Conservation (phyloP, 2,888 invertebrate genomes). For the Nycteola revayana region DNA sequence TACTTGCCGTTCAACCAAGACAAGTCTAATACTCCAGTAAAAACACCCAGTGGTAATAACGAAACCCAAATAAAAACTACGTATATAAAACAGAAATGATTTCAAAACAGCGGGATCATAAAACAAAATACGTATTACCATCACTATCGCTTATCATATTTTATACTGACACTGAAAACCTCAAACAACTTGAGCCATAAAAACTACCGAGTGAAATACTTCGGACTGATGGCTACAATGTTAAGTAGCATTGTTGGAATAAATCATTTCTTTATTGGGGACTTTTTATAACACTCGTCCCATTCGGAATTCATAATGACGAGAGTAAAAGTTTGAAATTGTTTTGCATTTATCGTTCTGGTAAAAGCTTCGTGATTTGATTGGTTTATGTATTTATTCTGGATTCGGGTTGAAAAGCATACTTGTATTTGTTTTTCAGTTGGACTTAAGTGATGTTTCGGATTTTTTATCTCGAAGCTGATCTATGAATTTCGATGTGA, state of each 20-base stretch:
- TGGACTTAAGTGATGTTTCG: no score
- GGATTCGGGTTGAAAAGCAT: background rate
- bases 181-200: constrained; percentile 20
- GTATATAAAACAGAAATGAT: constrained; percentile 6
- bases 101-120: constrained; percentile 15
- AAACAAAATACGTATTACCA: constrained; percentile 17
- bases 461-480: no score
- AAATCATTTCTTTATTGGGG: constrained; percentile 40
- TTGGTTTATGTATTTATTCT: background rate
- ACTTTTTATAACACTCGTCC: constrained; percentile 25
- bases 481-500: no score
- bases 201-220: constrained; percentile 29
- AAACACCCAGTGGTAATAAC: no score
- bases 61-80: background rate
- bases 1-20: no score
- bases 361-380: background rate
- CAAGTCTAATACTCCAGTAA: no score
- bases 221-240: constrained; percentile 28
- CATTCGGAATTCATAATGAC: constrained; percentile 18
- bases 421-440: no score
- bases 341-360: constrained; percentile 4
- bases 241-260: constrained; percentile 28
- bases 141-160: constrained; percentile 18
- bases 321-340: constrained; percentile 9
- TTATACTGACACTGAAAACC: constrained; percentile 25